These are phyloP conservation scores for Willowsia nigromaculata DNA, from an alignment of 2,888 invertebrate species.

Conservation along the genomic window DNA sequence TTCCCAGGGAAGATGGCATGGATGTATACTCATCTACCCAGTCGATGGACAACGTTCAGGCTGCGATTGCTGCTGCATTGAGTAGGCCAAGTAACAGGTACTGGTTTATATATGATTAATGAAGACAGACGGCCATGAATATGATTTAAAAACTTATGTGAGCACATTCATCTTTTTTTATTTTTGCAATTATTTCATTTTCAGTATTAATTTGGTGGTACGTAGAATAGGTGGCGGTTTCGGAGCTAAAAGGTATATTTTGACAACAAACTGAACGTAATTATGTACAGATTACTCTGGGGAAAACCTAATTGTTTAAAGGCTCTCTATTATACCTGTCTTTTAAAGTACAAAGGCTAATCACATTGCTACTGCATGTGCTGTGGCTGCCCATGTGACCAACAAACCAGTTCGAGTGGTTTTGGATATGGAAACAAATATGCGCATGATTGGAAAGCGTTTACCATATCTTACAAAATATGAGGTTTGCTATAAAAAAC, in stretches of 20 bases:
- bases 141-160: neutral
- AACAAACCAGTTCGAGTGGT: constrained; percentile 87
- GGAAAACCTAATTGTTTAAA: neutral
- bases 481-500: too few species aligned
- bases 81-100: constrained; percentile 84
- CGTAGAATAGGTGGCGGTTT: constrained; percentile 55
- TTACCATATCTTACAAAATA: constrained; percentile 84
- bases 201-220: constrained; percentile 84
- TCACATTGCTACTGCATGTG: constrained; percentile 82
- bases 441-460: constrained; percentile 87
- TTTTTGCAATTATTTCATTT: neutral
- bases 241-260: constrained; percentile 35
- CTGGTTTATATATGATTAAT: neutral
- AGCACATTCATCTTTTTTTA: neutral
- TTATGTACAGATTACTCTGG: neutral
- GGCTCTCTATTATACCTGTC: neutral
- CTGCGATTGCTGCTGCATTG: constrained; percentile 83
- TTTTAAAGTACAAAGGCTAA: constrained; percentile 12
- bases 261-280: neutral
- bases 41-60: constrained; percentile 84
- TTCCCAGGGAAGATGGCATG: constrained; percentile 88
- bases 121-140: neutral
- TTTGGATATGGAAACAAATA: constrained; percentile 87
- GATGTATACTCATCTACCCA: constrained; percentile 87
- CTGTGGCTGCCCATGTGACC: constrained; percentile 85